Conservation (phyloP, 2,113 vertebrate species). For the Psilopsiagon aurifrons region DNA sequence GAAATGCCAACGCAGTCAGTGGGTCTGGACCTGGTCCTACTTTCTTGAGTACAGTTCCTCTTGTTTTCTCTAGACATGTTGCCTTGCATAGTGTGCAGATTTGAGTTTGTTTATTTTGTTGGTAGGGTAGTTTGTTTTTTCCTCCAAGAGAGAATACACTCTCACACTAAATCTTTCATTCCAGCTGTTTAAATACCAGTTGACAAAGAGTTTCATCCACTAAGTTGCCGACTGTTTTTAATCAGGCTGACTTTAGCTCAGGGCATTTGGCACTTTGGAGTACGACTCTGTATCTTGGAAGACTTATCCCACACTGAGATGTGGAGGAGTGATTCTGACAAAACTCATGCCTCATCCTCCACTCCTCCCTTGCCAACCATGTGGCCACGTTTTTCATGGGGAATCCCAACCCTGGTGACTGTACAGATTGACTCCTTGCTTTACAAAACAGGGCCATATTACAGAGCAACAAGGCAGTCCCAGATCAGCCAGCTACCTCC, state of each 20-base stretch:
- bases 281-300: neutral
- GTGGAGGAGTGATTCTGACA: slow-evolving; percentile 52
- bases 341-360: slow-evolving; percentile 49
- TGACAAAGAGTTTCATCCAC: neutral
- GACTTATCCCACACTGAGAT: slow-evolving; percentile 21
- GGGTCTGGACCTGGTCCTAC: neutral
- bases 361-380: slow-evolving; percentile 41
- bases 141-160: neutral
- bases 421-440: neutral
- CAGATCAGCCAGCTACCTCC: neutral
- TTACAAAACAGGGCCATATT: neutral
- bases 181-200: slow-evolving; percentile 23
- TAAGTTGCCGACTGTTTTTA: slow-evolving; percentile 14
- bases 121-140: neutral
- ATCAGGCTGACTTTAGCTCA: slow-evolving; percentile 24
- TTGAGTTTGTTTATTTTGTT: neutral
- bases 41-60: neutral
- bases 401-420: slow-evolving; percentile 43
- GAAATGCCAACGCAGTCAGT: neutral
- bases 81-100: neutral
- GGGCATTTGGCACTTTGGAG: neutral
- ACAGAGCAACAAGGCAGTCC: neutral
- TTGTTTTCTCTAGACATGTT: neutral
- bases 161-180: slow-evolving; percentile 16
- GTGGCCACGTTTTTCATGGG: slow-evolving; percentile 11